phyloP scores from a whole-genome alignment of 2,888 invertebrate genomes.

The Pelosia muscerda region DNA sequence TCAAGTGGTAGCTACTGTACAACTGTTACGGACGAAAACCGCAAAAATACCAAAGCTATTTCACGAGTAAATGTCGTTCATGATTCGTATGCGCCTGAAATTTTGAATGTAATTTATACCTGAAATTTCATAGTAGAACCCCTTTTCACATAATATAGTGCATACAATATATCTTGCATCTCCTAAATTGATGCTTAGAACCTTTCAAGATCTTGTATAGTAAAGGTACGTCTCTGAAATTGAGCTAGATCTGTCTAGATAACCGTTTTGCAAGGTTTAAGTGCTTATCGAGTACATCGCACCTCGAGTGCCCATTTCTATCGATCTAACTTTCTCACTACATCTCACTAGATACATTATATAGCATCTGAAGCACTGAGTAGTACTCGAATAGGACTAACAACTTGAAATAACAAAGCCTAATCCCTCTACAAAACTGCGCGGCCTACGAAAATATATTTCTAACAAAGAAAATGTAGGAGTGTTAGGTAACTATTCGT shows the following conservation, averaged over 20 bases:
- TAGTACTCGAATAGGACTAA: neutral
- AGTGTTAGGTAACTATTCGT: too few relatives aligned
- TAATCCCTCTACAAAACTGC: neutral
- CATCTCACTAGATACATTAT: neutral
- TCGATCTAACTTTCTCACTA: neutral
- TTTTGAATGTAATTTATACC: too few relatives aligned
- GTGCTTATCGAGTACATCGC: neutral
- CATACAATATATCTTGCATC: too few relatives aligned
- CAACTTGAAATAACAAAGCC: neutral
- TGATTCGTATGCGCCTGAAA: too few relatives aligned
- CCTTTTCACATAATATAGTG: too few relatives aligned
- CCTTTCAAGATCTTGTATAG: neutral
- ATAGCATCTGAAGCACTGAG: neutral
- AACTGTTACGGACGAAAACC: too few relatives aligned
- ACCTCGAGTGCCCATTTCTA: neutral
- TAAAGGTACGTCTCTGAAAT: neutral
- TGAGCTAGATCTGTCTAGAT: neutral
- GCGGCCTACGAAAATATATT: neutral
- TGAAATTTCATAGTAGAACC: too few relatives aligned
- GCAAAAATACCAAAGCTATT: too few relatives aligned
- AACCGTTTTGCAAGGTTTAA: constrained; percentile 1
- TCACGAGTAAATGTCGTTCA: too few relatives aligned
- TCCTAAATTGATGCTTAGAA: neutral
- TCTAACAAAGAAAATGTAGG: neutral
- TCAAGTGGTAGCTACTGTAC: too few relatives aligned